Evolutionary conservation across 2,797 vertebrate species (phyloP).

Genomic region (Tinamus major): DNA sequence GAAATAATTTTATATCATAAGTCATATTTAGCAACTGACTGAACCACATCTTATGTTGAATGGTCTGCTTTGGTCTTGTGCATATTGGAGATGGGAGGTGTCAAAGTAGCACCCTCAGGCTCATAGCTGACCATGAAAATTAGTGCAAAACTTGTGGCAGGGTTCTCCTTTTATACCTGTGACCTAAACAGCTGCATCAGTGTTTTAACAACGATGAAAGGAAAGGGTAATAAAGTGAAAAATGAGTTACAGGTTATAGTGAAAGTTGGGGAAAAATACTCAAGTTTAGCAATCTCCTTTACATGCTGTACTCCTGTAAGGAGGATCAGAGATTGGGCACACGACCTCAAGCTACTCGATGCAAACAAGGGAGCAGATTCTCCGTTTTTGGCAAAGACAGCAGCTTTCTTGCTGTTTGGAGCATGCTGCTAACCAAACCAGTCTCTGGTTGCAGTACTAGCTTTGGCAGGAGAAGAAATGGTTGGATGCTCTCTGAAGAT

Average conservation of each 20-base stretch:
- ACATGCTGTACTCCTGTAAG: background rate
- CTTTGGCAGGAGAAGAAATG: slow-evolving; percentile 64
- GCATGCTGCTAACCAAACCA: background rate
- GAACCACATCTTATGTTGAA: background rate
- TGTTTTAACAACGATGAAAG: background rate
- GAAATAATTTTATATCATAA: background rate
- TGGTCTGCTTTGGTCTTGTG: background rate
- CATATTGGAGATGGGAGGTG: background rate
- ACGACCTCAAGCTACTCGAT: slow-evolving; percentile 21
- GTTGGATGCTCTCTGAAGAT: slow-evolving; percentile 36
- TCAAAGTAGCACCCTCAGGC: background rate
- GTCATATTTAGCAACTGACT: background rate
- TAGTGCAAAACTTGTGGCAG: background rate
- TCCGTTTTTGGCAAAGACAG: slow-evolving; percentile 46
- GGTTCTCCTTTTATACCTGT: background rate
- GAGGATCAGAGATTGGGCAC: slow-evolving; percentile 33
- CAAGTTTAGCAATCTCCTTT: background rate
- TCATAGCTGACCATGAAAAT: background rate
- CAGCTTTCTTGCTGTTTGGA: background rate
- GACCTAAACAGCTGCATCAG: background rate
- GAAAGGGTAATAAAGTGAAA: background rate
- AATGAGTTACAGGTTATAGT: background rate
- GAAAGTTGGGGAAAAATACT: background rate
- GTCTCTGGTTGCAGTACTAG: slow-evolving; percentile 5
- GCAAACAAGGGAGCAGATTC: background rate